phyloP scores from a whole-genome alignment of 2,797 vertebrate genomes.

The Macropus fuliginosus region DNA sequence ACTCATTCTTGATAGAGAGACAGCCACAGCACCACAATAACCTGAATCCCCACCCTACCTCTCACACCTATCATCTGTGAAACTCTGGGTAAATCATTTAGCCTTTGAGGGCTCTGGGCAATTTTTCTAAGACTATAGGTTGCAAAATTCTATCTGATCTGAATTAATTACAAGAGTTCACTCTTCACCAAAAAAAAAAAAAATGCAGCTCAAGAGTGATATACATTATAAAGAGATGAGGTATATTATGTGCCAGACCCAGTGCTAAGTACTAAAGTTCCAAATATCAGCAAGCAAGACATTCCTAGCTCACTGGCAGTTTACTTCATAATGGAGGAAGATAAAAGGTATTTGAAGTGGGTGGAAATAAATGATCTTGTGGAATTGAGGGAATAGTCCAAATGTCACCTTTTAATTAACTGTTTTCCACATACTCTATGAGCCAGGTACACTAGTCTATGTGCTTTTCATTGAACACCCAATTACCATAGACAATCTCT shows the following conservation, averaged over 20 bases:
- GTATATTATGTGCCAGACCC: not conserved
- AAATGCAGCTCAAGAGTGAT: not conserved
- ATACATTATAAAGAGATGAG: not conserved
- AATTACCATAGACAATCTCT: not conserved
- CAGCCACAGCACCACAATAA: not conserved
- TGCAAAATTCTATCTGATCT: not conserved
- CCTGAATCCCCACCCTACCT: not conserved
- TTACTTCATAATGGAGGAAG: not conserved
- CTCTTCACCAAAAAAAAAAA: fast-evolving
- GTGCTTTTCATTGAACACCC: not conserved
- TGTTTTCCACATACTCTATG: not conserved
- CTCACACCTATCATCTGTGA: not conserved
- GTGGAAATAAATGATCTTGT: not conserved
- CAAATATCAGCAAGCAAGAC: not conserved
- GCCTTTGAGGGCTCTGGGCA: not conserved
- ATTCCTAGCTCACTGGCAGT: not conserved
- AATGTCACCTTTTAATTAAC: not conserved
- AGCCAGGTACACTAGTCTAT: not conserved
- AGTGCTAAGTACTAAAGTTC: not conserved
- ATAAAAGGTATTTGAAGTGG: not conserved
- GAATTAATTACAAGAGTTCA: not conserved
- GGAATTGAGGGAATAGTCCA: not conserved
- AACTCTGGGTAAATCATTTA: not conserved
- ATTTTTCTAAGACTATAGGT: not conserved
- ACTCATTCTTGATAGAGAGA: not conserved